Evolutionary conservation across 2,797 vertebrate genomes (phyloP).

Genomic region (Toxotes lorentzi): DNA sequence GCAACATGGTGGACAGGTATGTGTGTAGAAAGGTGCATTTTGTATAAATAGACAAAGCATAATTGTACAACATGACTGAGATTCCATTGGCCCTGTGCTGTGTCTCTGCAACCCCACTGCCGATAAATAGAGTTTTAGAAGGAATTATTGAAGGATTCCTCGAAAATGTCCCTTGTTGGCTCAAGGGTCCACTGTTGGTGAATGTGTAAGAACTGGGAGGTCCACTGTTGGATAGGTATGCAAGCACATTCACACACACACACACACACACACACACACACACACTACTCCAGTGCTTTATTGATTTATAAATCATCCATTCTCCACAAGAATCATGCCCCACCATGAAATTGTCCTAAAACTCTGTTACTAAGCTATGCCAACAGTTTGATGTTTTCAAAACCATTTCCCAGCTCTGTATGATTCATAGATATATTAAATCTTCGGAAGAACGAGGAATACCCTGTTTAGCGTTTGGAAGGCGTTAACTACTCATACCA

Average conservation of each 20-base stretch:
- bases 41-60: too few relatives aligned
- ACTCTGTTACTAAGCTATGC: constrained; percentile 28
- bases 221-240: not conserved
- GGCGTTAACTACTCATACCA: constrained; percentile 58
- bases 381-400: constrained; percentile 48
- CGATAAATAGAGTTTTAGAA: too few relatives aligned
- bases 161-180: too few relatives aligned
- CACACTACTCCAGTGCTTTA: constrained; percentile 30
- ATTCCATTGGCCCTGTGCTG: too few relatives aligned
- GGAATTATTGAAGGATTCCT: too few relatives aligned
- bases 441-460: constrained; percentile 59
- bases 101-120: too few relatives aligned
- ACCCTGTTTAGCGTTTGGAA: constrained; percentile 49
- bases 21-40: too few relatives aligned
- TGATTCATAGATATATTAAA: constrained; percentile 65
- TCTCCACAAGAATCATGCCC: constrained; percentile 26
- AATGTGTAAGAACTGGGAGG: not conserved
- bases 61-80: too few relatives aligned
- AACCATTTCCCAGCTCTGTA: constrained; percentile 22
- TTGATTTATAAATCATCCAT: constrained; percentile 51
- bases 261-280: constrained; percentile 1
- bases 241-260: not conserved
- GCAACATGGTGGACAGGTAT: not conserved
- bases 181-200: not conserved
- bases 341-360: constrained; percentile 45